Evolutionary conservation across 1,140 invertebrate genomes (phyloP).

Genomic region (Bradysia coprophila): DNA sequence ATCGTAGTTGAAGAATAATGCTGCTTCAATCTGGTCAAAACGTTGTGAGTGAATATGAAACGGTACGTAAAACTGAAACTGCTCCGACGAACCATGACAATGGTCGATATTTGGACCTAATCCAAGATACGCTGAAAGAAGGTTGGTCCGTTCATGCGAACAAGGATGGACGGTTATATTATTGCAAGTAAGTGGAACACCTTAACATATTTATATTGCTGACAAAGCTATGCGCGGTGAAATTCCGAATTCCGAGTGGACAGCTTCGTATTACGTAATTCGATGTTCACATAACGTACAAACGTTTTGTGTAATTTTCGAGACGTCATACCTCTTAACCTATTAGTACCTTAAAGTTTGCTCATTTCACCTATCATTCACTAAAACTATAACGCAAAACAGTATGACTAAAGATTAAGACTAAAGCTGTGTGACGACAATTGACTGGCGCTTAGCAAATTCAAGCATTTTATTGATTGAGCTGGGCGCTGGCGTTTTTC

Average conservation of each 20-base stretch:
- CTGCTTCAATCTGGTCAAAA: background rate
- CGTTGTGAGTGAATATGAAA: background rate
- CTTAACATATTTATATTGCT: background rate
- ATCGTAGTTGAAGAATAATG: no score
- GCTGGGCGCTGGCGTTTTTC: no score
- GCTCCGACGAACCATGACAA: background rate
- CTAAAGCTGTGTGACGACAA: no score
- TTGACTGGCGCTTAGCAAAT: no score
- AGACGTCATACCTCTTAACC: no score
- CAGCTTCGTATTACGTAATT: no score
- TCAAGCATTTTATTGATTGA: no score
- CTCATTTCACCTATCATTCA: background rate
- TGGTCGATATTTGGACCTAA: constrained; percentile 23
- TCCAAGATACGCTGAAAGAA: constrained; percentile 31
- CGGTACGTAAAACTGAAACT: background rate
- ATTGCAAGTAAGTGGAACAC: constrained; percentile 51
- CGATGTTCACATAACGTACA: background rate
- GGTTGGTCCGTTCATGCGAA: constrained; percentile 55
- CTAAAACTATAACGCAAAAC: no score
- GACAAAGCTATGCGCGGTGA: background rate
- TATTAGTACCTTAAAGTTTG: no score
- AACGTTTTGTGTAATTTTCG: background rate
- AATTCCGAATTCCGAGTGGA: no score
- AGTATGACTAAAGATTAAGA: no score
- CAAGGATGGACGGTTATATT: constrained; percentile 51